A percentile compares a stretch with the other conserved stretches of the same genome.
phyloP scores from a whole-genome alignment of 2,888 invertebrate species.

The Rhodophaea formosa region DNA sequence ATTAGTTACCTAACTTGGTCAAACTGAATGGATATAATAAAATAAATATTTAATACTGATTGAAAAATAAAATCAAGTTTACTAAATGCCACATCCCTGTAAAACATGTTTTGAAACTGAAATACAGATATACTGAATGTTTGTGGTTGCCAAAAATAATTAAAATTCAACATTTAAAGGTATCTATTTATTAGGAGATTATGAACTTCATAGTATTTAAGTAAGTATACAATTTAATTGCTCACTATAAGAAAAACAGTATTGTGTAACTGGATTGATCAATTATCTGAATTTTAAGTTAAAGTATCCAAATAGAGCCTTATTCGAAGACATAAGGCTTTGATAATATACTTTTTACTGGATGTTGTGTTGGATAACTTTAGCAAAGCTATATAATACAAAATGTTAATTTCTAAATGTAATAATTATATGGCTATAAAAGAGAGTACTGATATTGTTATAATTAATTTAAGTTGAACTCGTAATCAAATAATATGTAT shows the following conservation, averaged over 20 bases:
- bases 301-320: slow-evolving; percentile 44
- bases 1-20: no score
- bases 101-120: no score
- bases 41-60: no score
- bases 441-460: slow-evolving; percentile 76
- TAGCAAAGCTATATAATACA: background rate
- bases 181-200: background rate
- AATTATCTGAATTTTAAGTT: slow-evolving; percentile 57
- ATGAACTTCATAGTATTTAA: background rate
- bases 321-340: no score
- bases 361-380: background rate
- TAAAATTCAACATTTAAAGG: background rate
- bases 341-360: background rate
- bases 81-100: no score
- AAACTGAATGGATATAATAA: no score
- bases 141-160: no score
- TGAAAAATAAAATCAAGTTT: no score
- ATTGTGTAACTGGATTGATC: slow-evolving; percentile 63
- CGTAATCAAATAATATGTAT: slow-evolving; percentile 54
- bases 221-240: background rate
- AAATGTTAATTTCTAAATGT: slow-evolving; percentile 21
- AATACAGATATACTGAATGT: no score
- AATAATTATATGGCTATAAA: slow-evolving; percentile 39
- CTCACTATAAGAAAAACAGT: background rate
- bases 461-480: slow-evolving; percentile 51